These are phyloP conservation scores for Parelbella ahira DNA, from an alignment of 2,888 invertebrate species.

Conservation along the genomic window DNA sequence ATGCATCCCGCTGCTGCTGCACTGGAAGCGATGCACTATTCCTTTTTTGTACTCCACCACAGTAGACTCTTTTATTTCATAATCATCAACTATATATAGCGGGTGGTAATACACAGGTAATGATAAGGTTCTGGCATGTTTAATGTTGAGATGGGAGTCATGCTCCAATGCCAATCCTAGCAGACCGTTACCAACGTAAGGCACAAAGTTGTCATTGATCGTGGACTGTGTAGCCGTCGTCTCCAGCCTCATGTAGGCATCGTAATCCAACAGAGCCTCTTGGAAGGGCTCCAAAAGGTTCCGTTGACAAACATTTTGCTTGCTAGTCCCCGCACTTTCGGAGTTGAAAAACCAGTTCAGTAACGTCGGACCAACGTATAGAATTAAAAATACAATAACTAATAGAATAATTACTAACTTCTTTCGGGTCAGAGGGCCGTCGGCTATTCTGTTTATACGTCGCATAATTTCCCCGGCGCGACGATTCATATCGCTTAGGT, in stretches of 20 bases:
- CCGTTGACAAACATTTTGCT: slow-evolving; percentile 83
- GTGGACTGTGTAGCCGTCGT: slow-evolving; percentile 69
- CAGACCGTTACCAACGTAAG: slow-evolving; percentile 88
- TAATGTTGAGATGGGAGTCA: slow-evolving; percentile 84
- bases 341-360: slow-evolving; percentile 82
- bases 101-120: slow-evolving; percentile 85
- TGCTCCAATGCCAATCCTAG: slow-evolving; percentile 83
- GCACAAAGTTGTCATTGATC: slow-evolving; percentile 82
- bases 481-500: slow-evolving; percentile 63
- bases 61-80: slow-evolving; percentile 82
- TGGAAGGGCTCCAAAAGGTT: slow-evolving; percentile 83
- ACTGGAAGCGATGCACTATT: slow-evolving; percentile 84
- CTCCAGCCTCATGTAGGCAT: slow-evolving; percentile 83
- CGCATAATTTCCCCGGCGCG: slow-evolving; percentile 67
- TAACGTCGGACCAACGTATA: slow-evolving; percentile 84
- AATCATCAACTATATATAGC: slow-evolving; percentile 77
- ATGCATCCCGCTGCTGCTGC: slow-evolving; percentile 82
- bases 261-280: slow-evolving; percentile 82
- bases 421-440: slow-evolving; percentile 73
- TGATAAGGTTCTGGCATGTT: slow-evolving; percentile 83
- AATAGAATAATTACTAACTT: slow-evolving; percentile 73
- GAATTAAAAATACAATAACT: slow-evolving; percentile 77
- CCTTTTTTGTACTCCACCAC: slow-evolving; percentile 85
- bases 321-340: slow-evolving; percentile 62
- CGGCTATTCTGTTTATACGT: slow-evolving; percentile 66